These are phyloP conservation scores for Drosophila incognita DNA, from an alignment of 2,888 invertebrate genomes.

Conservation along the genomic window DNA sequence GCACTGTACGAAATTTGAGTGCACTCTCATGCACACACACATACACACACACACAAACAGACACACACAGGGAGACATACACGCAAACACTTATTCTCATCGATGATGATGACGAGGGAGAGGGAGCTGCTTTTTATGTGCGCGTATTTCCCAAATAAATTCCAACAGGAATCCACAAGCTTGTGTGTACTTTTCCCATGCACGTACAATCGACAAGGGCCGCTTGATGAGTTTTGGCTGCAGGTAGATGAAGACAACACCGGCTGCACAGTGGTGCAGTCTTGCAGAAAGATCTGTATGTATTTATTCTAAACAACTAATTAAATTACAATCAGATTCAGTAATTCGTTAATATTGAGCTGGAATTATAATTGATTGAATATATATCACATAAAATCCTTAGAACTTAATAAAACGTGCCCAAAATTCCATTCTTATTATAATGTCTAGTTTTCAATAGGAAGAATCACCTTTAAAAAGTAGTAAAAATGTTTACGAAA, in stretches of 20 bases:
- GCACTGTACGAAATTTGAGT: conserved; percentile 79
- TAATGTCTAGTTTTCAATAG: neutral
- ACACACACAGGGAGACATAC: conserved; percentile 23
- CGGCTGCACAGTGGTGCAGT: conserved; percentile 59
- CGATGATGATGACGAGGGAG: conserved; percentile 50
- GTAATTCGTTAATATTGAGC: neutral
- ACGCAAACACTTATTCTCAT: conserved; percentile 37
- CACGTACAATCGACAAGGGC: conserved; percentile 80
- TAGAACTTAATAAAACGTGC: neutral
- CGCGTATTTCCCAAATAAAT: conserved; percentile 83
- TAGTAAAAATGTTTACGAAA: conserved; percentile 8
- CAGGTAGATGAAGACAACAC: conserved; percentile 72
- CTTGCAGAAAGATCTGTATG: neutral
- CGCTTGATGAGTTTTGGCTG: conserved; percentile 78
- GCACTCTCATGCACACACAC: conserved; percentile 71
- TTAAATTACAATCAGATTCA: conserved; percentile 26
- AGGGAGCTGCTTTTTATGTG: conserved; percentile 67
- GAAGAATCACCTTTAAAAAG: neutral
- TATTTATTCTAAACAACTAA: conserved; percentile 8
- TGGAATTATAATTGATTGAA: neutral
- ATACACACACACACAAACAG: conserved; percentile 24
- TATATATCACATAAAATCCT: neutral
- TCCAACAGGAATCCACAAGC: conserved; percentile 83
- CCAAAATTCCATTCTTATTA: neutral
- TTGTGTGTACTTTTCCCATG: conserved; percentile 84